These are phyloP conservation scores for Plagodis pulveraria DNA, from an alignment of 2,888 invertebrate species.

Conservation along the genomic window DNA sequence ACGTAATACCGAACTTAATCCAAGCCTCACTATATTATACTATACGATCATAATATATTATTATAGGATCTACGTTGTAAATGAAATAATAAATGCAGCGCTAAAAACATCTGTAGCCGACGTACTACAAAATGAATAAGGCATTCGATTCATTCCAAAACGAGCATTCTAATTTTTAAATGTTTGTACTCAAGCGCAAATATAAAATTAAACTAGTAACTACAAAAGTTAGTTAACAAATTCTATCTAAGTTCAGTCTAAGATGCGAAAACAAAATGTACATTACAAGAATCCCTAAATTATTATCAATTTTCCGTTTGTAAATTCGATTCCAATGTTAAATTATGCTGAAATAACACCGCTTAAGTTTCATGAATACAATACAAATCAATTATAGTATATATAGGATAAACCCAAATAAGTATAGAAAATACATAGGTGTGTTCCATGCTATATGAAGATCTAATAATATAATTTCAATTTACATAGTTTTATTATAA, in stretches of 20 bases:
- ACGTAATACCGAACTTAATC: too few species aligned
- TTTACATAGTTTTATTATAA: too few species aligned
- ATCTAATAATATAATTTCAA: too few species aligned
- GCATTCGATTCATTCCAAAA: not conserved
- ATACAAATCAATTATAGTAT: not conserved
- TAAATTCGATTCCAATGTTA: slow-evolving; percentile 38
- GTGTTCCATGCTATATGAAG: too few species aligned
- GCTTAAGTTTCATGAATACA: not conserved
- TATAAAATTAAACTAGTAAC: not conserved
- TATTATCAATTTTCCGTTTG: slow-evolving; percentile 37
- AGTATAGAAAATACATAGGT: too few species aligned
- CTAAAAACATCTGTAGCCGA: slow-evolving; percentile 5
- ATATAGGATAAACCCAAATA: not conserved
- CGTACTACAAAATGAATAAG: not conserved
- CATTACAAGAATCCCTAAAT: slow-evolving; percentile 27
- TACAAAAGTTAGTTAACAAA: slow-evolving; percentile 18
- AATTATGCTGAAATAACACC: slow-evolving; percentile 20
- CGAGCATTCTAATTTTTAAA: not conserved
- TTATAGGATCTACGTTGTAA: too few species aligned
- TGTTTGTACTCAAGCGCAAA: not conserved
- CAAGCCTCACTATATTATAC: too few species aligned
- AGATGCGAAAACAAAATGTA: slow-evolving; percentile 21
- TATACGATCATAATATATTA: not conserved
- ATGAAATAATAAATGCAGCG: slow-evolving; percentile 26
- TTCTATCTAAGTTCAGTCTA: slow-evolving; percentile 18